These are phyloP conservation scores for Anastatus disparis DNA, from an alignment of 1,140 invertebrate genomes.

Conservation along the genomic window DNA sequence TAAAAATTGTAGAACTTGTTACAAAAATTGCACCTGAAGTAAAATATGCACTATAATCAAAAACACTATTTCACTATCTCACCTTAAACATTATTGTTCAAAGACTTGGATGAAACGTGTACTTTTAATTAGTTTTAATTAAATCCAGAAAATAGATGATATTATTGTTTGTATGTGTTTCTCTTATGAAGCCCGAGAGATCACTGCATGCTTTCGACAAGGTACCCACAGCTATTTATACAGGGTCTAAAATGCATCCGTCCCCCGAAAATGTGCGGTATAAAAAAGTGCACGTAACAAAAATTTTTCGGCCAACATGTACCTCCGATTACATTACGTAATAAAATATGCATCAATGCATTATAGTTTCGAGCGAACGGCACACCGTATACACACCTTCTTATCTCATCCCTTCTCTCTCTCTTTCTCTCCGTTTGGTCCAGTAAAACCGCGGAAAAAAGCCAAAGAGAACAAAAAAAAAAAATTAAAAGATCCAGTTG, in stretches of 20 bases:
- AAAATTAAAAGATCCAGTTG: constrained; percentile 18
- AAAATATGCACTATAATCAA: neutral
- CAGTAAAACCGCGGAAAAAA: too few relatives aligned
- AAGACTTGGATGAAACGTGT: too few relatives aligned
- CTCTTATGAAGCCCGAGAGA: neutral
- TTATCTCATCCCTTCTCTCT: constrained; percentile 33
- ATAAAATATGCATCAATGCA: constrained; percentile 5
- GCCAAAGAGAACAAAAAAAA: constrained; percentile 16
- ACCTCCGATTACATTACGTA: too few relatives aligned
- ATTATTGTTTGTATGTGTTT: neutral
- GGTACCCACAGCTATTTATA: constrained; percentile 21
- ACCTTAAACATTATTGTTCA: constrained; percentile 17
- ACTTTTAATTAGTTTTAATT: too few relatives aligned
- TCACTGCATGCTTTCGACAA: neutral
- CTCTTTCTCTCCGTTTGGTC: too few relatives aligned
- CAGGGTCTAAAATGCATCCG: constrained; percentile 24
- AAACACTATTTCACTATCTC: neutral
- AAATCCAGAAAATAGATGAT: neutral
- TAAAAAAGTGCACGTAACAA: neutral
- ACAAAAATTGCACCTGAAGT: too few relatives aligned
- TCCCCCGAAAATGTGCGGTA: neutral
- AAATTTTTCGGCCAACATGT: too few relatives aligned
- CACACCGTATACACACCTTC: neutral
- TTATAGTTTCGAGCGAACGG: neutral
- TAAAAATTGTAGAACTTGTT: too few relatives aligned